Evolutionary conservation across 2,888 invertebrate genomes (phyloP).

Genomic region (Amblyteles armatorius): DNA sequence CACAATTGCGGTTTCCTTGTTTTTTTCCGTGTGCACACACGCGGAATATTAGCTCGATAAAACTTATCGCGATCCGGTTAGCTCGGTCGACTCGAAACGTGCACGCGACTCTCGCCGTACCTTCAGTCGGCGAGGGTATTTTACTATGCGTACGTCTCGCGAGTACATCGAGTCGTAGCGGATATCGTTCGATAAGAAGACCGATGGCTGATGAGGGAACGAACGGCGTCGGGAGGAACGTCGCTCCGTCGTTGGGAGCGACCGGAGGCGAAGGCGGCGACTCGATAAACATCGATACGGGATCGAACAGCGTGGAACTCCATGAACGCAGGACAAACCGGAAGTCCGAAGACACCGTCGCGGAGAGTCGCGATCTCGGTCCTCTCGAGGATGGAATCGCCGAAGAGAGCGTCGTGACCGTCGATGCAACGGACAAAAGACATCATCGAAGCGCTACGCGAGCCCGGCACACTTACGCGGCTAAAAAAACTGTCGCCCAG

Average conservation of each 20-base stretch:
- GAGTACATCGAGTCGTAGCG: not conserved
- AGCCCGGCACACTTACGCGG: conserved; percentile 84
- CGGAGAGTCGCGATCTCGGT: conserved; percentile 5
- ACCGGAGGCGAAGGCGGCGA: not conserved
- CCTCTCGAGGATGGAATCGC: conserved; percentile 59
- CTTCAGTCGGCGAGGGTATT: conserved; percentile 39
- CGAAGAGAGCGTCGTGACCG: conserved; percentile 65
- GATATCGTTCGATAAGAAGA: not conserved
- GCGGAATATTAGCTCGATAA: conserved; percentile 54
- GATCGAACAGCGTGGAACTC: conserved; percentile 27
- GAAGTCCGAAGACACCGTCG: not conserved
- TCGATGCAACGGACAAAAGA: conserved; percentile 75
- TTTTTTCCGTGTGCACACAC: conserved; percentile 25
- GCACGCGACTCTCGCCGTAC: not conserved
- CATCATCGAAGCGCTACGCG: conserved; percentile 56
- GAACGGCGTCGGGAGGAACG: not conserved
- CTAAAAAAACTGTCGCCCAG: conserved; percentile 87
- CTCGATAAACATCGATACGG: conserved; percentile 12
- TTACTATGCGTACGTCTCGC: conserved; percentile 28
- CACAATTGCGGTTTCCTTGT: conserved; percentile 67
- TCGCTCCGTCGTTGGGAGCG: not conserved
- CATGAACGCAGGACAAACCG: conserved; percentile 6
- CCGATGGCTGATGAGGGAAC: conserved; percentile 12
- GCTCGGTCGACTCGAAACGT: conserved; percentile 14
- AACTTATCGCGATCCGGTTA: conserved; percentile 50